These are phyloP conservation scores for Brienomyrus brachyistius DNA, from an alignment of 2,113 vertebrate species.

Conservation along the genomic window DNA sequence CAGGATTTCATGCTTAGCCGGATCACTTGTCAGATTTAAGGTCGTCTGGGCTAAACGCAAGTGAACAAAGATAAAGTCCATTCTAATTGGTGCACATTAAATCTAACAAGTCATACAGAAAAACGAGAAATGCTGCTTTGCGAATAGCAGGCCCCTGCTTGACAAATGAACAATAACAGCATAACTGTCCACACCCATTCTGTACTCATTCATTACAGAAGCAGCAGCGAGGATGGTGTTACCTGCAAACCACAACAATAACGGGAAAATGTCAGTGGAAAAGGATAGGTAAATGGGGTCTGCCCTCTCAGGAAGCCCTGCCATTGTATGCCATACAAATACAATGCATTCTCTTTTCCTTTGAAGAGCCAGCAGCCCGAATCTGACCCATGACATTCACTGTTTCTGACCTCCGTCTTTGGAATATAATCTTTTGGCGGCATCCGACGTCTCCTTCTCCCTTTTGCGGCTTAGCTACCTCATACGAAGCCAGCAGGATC, in stretches of 20 bases:
- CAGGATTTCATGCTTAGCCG: not conserved
- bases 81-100: not conserved
- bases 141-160: not conserved
- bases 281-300: not conserved
- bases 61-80: not conserved
- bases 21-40: not conserved
- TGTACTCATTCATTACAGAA: not conserved
- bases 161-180: not conserved
- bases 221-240: not conserved
- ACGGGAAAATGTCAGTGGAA: not conserved
- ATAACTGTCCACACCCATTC: not conserved
- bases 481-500: not conserved
- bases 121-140: not conserved
- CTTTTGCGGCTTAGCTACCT: not conserved
- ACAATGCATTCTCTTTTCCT: not conserved
- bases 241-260: not conserved
- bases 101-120: not conserved
- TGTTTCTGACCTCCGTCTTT: not conserved
- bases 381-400: not conserved
- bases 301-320: not conserved
- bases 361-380: not conserved
- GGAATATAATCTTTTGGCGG: not conserved
- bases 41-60: not conserved
- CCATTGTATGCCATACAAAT: not conserved
- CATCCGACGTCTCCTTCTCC: not conserved